A percentile compares a stretch with the other conserved stretches of the same genome.
These are phyloP conservation scores for Phortica variegata DNA, from an alignment of 1,140 invertebrate genomes.

Conservation along the genomic window DNA sequence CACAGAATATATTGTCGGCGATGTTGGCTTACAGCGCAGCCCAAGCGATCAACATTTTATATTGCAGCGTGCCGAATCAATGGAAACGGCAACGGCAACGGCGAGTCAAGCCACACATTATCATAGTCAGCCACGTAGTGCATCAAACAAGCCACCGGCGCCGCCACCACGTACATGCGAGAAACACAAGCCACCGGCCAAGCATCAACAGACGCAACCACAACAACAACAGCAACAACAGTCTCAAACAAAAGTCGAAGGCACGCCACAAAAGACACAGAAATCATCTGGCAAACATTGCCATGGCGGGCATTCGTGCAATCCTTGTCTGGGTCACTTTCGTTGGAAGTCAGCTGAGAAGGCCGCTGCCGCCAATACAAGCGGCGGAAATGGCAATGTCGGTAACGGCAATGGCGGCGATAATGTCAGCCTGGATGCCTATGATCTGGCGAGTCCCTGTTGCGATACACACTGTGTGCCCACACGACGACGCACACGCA, in stretches of 20 bases:
- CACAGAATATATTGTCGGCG: slow-evolving; percentile 67
- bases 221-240: slow-evolving; percentile 21
- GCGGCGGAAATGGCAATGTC: neutral
- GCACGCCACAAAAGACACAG: slow-evolving; percentile 35
- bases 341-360: slow-evolving; percentile 48
- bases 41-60: slow-evolving; percentile 59
- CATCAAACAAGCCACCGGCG: slow-evolving; percentile 32
- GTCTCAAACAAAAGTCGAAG: neutral
- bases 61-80: slow-evolving; percentile 36
- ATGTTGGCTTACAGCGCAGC: slow-evolving; percentile 62
- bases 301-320: slow-evolving; percentile 67
- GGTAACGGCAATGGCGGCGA: slow-evolving; percentile 59
- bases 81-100: slow-evolving; percentile 38
- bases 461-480: slow-evolving; percentile 82
- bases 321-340: slow-evolving; percentile 66
- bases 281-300: slow-evolving; percentile 37
- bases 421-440: slow-evolving; percentile 76
- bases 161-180: slow-evolving; percentile 51
- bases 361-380: slow-evolving; percentile 10
- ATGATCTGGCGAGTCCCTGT: slow-evolving; percentile 79
- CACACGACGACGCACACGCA: slow-evolving; percentile 64
- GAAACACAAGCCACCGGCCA: slow-evolving; percentile 46
- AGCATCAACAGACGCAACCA: slow-evolving; percentile 33
- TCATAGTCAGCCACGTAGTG: slow-evolving; percentile 19
- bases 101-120: slow-evolving; percentile 37